phyloP scores from a whole-genome alignment of 2,113 vertebrate species.

The Engraulis encrasicolus region DNA sequence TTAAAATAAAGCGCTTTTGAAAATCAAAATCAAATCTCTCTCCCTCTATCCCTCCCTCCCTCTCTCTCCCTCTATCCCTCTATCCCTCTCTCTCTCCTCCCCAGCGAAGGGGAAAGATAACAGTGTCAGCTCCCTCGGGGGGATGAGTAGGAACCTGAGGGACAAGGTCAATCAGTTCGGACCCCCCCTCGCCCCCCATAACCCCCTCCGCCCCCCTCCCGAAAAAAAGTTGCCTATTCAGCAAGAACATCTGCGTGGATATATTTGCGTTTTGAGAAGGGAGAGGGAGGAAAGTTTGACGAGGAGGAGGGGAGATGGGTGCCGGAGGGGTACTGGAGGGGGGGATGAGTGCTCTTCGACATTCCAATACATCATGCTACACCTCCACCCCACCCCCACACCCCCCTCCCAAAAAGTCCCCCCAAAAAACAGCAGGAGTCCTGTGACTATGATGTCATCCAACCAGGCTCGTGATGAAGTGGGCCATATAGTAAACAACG shows the following conservation, averaged over 20 bases:
- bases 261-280: not conserved
- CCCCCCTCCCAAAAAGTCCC: no score
- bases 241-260: not conserved
- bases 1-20: no score
- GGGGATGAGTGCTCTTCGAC: not conserved
- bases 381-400: no score
- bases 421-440: not conserved
- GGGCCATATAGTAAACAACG: no score
- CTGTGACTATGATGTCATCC: not conserved
- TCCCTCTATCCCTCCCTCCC: no score
- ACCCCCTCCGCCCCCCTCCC: not conserved
- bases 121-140: not conserved
- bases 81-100: no score
- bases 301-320: not conserved
- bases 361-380: not conserved
- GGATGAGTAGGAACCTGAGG: not conserved
- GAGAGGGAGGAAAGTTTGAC: not conserved
- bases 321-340: not conserved
- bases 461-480: not conserved
- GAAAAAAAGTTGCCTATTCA: not conserved
- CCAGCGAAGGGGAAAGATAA: not conserved
- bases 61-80: no score
- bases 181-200: not conserved
- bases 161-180: not conserved
- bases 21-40: no score